Evolutionary conservation across 2,113 vertebrate species (phyloP).

Genomic region (Antennarius striatus): DNA sequence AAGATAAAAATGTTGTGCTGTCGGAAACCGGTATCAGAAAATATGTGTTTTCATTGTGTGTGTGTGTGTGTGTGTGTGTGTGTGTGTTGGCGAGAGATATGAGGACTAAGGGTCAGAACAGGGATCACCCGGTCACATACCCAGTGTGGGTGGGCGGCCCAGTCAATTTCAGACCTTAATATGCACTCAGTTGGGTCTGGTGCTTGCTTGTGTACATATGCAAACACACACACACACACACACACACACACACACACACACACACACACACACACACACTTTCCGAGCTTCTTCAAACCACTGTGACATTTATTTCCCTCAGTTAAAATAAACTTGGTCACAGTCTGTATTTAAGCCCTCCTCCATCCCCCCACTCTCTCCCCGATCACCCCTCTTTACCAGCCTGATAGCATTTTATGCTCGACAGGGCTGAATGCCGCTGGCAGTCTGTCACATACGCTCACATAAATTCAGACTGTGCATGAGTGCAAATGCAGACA

Average conservation of each 20-base stretch:
- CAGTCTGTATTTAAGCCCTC: slow-evolving; percentile 27
- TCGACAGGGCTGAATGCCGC: slow-evolving; percentile 52
- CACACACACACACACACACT: background rate
- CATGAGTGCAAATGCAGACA: slow-evolving; percentile 36
- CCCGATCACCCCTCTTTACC: slow-evolving; percentile 54
- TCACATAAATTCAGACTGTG: slow-evolving; percentile 39
- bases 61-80: slow-evolving; percentile 8
- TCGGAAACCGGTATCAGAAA: too few species aligned
- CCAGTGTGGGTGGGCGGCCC: slow-evolving; percentile 37
- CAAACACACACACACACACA: too few species aligned
- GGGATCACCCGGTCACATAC: slow-evolving; percentile 37
- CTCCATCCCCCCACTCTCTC: slow-evolving; percentile 1
- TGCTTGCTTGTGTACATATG: background rate
- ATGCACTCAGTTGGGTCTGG: slow-evolving; percentile 38
- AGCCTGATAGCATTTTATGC: slow-evolving; percentile 48
- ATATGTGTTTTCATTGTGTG: too few species aligned
- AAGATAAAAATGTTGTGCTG: too few species aligned
- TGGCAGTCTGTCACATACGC: slow-evolving; percentile 66
- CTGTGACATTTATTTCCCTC: slow-evolving; percentile 53
- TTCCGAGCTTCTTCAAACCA: slow-evolving; percentile 7
- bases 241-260: background rate
- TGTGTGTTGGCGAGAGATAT: too few species aligned
- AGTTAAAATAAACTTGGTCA: slow-evolving; percentile 49
- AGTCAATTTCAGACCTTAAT: slow-evolving; percentile 51
- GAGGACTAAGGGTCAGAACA: slow-evolving; percentile 20